Evolutionary conservation across 2,113 vertebrate genomes (phyloP).

Genomic region (Callorhinus ursinus): DNA sequence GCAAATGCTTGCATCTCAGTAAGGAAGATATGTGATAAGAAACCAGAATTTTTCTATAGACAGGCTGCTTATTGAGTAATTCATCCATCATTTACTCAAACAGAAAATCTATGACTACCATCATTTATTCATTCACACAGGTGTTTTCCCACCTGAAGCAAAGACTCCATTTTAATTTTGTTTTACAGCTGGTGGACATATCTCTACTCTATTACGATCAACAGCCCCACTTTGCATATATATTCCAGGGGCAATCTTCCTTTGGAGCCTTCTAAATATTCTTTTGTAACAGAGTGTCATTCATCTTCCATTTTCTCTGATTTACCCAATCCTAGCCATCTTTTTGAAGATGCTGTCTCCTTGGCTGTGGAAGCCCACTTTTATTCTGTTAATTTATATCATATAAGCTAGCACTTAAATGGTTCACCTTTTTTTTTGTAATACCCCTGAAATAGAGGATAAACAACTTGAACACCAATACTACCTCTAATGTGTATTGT

Average conservation of each 20-base stretch:
- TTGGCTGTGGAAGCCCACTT: neutral
- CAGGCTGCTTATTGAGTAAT: slow-evolving; percentile 77
- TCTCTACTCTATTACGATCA: neutral
- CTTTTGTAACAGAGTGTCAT: neutral
- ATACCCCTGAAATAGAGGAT: neutral
- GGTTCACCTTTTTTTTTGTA: neutral
- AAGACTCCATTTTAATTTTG: slow-evolving; percentile 60
- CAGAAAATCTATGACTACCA: slow-evolving; percentile 73
- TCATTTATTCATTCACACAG: slow-evolving; percentile 76
- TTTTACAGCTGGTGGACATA: neutral
- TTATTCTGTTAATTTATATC: neutral
- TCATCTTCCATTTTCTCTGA: neutral
- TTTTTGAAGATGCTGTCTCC: neutral
- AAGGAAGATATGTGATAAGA: slow-evolving; percentile 77
- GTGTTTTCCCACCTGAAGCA: slow-evolving; percentile 54
- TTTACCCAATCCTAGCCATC: neutral
- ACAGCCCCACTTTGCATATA: neutral
- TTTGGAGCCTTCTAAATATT: neutral
- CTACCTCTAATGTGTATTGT: neutral
- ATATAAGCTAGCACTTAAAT: neutral
- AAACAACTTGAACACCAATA: neutral
- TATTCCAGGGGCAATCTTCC: neutral
- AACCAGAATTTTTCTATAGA: slow-evolving; percentile 75
- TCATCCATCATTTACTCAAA: slow-evolving; percentile 75
- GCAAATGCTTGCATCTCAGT: slow-evolving; percentile 77